A percentile compares a stretch with the other conserved stretches of the same genome.
Evolutionary conservation across 1,140 invertebrate genomes (phyloP).

Genomic region (Spodoptera frugiperda): DNA sequence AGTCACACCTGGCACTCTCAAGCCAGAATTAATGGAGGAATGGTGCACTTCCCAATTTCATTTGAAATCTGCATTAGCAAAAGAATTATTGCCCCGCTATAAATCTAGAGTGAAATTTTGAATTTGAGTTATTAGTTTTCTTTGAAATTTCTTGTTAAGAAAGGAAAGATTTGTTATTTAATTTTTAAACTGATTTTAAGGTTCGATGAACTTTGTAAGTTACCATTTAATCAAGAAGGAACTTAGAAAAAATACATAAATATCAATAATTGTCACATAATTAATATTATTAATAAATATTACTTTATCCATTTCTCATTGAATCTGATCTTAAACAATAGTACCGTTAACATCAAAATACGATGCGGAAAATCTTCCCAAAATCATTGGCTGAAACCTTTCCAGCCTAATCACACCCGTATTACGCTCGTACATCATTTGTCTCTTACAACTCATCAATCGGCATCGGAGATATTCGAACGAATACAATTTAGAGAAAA

Average conservation of each 20-base stretch:
- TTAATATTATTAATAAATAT: too few relatives aligned
- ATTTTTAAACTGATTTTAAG: too few relatives aligned
- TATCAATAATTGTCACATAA: too few relatives aligned
- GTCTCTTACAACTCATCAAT: conserved; percentile 74
- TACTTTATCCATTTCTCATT: too few relatives aligned
- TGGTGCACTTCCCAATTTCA: conserved; percentile 37
- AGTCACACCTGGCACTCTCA: conserved; percentile 48
- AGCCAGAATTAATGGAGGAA: conserved; percentile 44
- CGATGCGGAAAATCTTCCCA: neutral
- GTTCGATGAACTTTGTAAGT: too few relatives aligned
- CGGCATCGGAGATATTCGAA: conserved; percentile 63
- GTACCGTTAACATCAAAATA: too few relatives aligned
- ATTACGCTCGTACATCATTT: conserved; percentile 68
- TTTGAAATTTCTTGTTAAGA: neutral
- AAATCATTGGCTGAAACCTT: conserved; percentile 1
- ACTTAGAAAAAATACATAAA: too few relatives aligned
- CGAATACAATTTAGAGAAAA: conserved; percentile 63
- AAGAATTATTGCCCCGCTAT: conserved; percentile 25
- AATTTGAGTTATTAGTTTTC: conserved; percentile 8
- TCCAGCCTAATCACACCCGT: conserved; percentile 60
- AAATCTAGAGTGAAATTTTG: conserved; percentile 3
- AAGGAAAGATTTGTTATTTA: conserved; percentile 2
- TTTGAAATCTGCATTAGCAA: conserved; percentile 42
- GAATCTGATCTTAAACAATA: too few relatives aligned
- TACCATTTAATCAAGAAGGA: too few relatives aligned